Evolutionary conservation across 2,113 vertebrate species (phyloP), one percentile per base, ranked within the genome.

Genomic region (Bambusicola thoracicus): DNA sequence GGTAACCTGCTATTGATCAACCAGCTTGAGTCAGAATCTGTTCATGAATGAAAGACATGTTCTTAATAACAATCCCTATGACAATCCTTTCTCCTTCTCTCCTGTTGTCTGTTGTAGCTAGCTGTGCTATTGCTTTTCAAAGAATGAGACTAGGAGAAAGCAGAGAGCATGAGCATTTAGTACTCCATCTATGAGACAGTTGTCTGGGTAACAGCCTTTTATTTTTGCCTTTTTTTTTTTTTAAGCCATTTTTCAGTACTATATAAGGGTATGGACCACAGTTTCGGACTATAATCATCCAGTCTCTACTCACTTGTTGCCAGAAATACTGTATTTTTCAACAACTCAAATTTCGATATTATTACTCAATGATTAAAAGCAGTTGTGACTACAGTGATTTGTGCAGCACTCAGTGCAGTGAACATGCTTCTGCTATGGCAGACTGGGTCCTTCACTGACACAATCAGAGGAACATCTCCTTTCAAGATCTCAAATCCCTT

Each of bases 161-260:
- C 13, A 68, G 44, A 68, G 44, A 69, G 13, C 30, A 8, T 6
- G 8, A 74, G 11, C 0, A 0, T 20, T 72, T 2, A 1, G n/a
- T 58, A 67, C 78, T 59, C 25, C 25, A 44, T 81, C 49, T 82
- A 11, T n/a, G 32, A 87, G 44, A 36, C 2, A 58, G 59, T 83
- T 90, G 65, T 88, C 87, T 91, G 48, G 36, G 76, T 51, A 90
- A 79, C 62, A 77, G 29, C 11, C n/a, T 65, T 44, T 40, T 55
- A 20, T 53, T 87, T 91, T 80, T 88, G n/a, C 76, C 73, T 69
- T 82, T 87, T 61, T 73, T 58, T 49, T 49, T 49, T 49, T 49
- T 22, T 11, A 49, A 85, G 19, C 8, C 32, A 48, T 69, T 80
- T 8, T 66, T 76, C 43, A 76, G 15, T 58, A 66, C 48, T 76